Conservation (phyloP, 2,113 vertebrate genomes). For the Podarcis cretensis region DNA sequence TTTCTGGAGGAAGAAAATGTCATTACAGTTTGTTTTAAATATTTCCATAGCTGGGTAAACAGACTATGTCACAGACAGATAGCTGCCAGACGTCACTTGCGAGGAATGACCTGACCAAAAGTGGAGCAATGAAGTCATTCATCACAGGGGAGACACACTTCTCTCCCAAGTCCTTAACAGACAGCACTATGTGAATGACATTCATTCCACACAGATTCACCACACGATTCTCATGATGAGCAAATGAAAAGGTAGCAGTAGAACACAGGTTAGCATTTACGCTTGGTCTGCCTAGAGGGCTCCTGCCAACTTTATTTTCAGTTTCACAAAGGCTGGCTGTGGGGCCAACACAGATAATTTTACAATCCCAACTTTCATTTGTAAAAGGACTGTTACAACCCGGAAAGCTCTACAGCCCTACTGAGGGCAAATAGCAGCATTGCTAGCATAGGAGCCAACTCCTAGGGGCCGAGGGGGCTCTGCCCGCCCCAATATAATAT, state of each 20-base stretch:
- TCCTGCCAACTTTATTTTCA: background rate
- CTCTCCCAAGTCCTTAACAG: background rate
- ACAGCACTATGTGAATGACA: background rate
- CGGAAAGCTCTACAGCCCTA: background rate
- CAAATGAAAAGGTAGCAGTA: background rate
- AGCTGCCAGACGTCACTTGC: background rate
- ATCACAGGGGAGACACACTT: background rate
- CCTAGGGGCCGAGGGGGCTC: no score
- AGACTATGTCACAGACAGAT: background rate
- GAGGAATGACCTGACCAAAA: conserved; percentile 8
- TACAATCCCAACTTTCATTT: background rate
- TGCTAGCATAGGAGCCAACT: background rate
- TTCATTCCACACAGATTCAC: background rate
- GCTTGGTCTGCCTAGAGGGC: background rate
- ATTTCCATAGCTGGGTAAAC: background rate
- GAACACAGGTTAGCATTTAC: background rate
- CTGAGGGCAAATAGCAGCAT: background rate
- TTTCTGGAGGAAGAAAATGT: background rate
- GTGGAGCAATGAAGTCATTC: background rate
- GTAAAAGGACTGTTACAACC: background rate
- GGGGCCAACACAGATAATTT: background rate
- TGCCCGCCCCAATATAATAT: no score
- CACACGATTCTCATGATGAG: background rate
- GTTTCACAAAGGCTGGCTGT: background rate
- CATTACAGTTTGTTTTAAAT: background rate